Evolutionary conservation across 2,797 vertebrate species (phyloP), one percentile per base, ranked within the genome.

Genomic region (Halcyon smyrnensis): DNA sequence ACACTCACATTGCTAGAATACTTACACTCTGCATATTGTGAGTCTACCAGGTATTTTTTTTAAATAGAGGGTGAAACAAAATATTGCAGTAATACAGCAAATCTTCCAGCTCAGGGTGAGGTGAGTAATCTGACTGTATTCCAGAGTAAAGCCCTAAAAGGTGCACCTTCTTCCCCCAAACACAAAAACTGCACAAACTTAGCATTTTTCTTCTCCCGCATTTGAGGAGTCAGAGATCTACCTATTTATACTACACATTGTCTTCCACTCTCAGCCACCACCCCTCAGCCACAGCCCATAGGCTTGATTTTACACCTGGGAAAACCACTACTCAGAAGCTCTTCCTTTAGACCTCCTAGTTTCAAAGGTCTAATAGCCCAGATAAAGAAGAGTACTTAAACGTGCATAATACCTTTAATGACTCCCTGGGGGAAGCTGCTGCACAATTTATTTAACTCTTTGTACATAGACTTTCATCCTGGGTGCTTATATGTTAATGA

Each of bases 391-490:
- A 90, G 88, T 95, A 90, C 95, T 97, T 96, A 95, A 96, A 97
- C 81, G 95, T 95, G 92, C 93, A 85, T 94, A 97, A 97, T 96
- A 95, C 34, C 86, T 89, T 95, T 94, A 97, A 97, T 78, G 93
- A 87, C 56, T 95, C 95, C 81, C 88, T 43, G 18, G 94, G 84
- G 96, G 53, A 89, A 96, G 78, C 90, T 81, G 81, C 71, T 62
- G 88, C 57, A 89, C 94, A 94, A 96, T 93, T 91, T 84, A 96
- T 96, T 97, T 97, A 97, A 97, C 96, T 97, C 95, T 95, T 97
- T 97, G 78, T 90, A 95, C 45, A 51, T 64, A 89, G 91, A 92
- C 94, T 95, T 95, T 93, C 90, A 96, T 96, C 92, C 60, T 90
- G 91, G 96, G 95, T 80, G 84, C 96, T 93, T 95, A 94, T 75